Evolutionary conservation across 2,797 vertebrate species (phyloP).

Genomic region (Erpetoichthys calabaricus): DNA sequence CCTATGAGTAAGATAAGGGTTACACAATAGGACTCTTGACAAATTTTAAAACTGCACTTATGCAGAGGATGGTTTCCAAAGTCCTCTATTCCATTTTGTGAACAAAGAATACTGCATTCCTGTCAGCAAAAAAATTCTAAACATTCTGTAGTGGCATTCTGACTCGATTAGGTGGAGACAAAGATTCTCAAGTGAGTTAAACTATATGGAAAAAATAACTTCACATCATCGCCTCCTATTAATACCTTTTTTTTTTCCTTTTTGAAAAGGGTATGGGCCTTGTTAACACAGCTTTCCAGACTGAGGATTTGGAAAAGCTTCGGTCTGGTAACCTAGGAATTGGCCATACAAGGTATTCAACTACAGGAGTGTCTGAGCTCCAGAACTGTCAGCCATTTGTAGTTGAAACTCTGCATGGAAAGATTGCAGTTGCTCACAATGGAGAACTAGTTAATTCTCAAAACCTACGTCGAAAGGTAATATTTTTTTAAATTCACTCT

Average conservation of each 20-base stretch:
- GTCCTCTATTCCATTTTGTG: too few species aligned
- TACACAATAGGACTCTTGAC: too few species aligned
- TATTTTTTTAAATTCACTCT: conserved; percentile 1
- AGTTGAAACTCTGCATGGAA: conserved; percentile 89
- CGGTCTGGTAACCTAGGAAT: conserved; percentile 85
- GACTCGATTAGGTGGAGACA: too few species aligned
- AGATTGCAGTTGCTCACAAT: conserved; percentile 92
- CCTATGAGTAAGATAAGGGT: too few species aligned
- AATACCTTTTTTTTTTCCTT: not conserved
- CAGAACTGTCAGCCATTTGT: conserved; percentile 98
- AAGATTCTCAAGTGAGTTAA: too few species aligned
- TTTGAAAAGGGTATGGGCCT: conserved; percentile 83
- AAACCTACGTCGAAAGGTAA: conserved; percentile 72
- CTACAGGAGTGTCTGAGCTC: conserved; percentile 82
- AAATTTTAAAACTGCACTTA: too few species aligned
- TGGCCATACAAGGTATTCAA: conserved; percentile 90
- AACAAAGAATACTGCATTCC: too few species aligned
- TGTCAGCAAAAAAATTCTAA: too few species aligned
- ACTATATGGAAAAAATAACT: too few species aligned
- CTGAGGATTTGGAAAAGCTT: conserved; percentile 79
- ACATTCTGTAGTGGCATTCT: too few species aligned
- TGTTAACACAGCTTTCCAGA: conserved; percentile 73
- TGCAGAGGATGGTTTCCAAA: too few species aligned
- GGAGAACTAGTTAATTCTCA: conserved; percentile 84
- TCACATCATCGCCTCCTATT: too few species aligned